Base-by-base conservation (phyloP, 2,888 invertebrate species). In the Cataglyphis albicans region DNA sequence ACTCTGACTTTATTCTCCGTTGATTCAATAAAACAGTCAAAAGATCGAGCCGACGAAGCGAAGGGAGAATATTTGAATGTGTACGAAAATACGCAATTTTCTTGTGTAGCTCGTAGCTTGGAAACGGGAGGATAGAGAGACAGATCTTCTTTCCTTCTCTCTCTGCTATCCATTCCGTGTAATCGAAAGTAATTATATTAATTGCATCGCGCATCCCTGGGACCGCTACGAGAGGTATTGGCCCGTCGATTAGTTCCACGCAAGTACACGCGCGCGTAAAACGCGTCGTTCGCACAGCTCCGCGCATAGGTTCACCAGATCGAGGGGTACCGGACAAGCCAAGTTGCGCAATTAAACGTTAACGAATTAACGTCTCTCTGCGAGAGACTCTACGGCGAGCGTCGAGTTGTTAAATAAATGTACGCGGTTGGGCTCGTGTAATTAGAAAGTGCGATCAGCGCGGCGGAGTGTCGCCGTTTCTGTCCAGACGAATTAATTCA, bases 101-200 rank as follows among this genome's bases (percentile, higher is more conserved):
- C 59, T 52, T 82, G 74, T 48, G 44, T 29, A 1, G 1, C 1
- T 1, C 1, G 21, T 25, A 57, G 81, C 52, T 61, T 75, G 80
- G 82, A 81, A 83, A 84, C 67, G 73, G n/a, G 48, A 44, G 65
- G 35, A 65, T 48, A 44, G 83, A 70, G 68, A 65, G 57, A 61
- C 61, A 25, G 48, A 35, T 29, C 7, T 35, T 63, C 65, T 48
- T 52, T 18, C 41, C n/a, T 35, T 59, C 52, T 25, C 52, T n/a
- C 61, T 70, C 67, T 21, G 21, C 74, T 55, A 32, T 18, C 74
- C 35, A 29, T 70, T 87, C 81, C 59, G 84, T 87, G 88, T 89
- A 91, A 93, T 93, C 92, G 92, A 89, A 91, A 91, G 91, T 91
- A 91, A 92, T 93, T 91, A 91, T 92, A 93, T 93, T 91, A 92